Conservation (phyloP, 2,797 vertebrate genomes). For the Saxicola maurus region DNA sequence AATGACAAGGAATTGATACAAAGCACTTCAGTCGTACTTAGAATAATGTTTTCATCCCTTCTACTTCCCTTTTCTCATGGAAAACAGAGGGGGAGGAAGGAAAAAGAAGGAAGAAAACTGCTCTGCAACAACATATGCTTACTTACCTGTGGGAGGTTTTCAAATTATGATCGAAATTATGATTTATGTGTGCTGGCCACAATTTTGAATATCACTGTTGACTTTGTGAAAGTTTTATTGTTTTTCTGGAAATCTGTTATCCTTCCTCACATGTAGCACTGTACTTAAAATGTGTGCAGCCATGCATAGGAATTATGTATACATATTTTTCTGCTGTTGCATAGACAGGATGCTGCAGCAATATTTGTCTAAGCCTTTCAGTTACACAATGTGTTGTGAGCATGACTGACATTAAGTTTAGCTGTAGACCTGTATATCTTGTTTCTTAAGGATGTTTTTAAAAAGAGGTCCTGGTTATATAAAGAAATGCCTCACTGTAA, state of each 20-base stretch:
- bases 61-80: not conserved
- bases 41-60: not conserved
- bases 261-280: not conserved
- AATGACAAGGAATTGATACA: not conserved
- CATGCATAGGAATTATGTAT: not conserved
- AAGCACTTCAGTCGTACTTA: not conserved
- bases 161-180: not conserved
- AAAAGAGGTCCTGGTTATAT: not conserved
- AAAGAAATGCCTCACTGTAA: not conserved
- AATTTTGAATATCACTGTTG: not conserved
- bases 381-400: not conserved
- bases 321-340: not conserved
- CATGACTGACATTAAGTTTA: not conserved
- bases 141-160: not conserved
- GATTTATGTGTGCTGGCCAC: not conserved
- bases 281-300: not conserved
- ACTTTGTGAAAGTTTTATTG: not conserved
- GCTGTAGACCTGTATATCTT: not conserved
- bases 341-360: not conserved
- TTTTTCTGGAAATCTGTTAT: not conserved
- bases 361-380: not conserved
- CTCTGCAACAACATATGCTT: not conserved
- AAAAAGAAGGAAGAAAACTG: not conserved
- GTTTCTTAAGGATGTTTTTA: not conserved
- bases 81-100: not conserved